Evolutionary conservation across 2,113 vertebrate genomes (phyloP).

Genomic region (Cavia aperea): DNA sequence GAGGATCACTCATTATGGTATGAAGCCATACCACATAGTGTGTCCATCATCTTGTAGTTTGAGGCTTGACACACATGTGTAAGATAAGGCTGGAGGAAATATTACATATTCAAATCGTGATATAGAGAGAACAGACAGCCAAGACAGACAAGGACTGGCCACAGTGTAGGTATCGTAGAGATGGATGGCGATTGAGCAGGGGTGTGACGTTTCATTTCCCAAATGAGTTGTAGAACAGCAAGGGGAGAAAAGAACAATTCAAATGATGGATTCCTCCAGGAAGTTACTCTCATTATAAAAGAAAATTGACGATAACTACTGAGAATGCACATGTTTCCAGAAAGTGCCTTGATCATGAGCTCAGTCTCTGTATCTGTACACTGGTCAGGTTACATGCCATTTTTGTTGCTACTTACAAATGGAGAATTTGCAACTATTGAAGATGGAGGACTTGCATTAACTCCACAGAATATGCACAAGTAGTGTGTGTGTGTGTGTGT

Average conservation of each 20-base stretch:
- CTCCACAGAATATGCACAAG: too few relatives aligned
- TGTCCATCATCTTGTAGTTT: accelerated
- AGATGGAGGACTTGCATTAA: not conserved
- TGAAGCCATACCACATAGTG: not conserved
- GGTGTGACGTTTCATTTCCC: not conserved
- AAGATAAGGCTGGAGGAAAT: not conserved
- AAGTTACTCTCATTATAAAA: not conserved
- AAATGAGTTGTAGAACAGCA: not conserved
- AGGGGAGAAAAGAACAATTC: not conserved
- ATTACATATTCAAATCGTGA: not conserved
- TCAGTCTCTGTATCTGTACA: not conserved
- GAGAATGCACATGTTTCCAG: not conserved
- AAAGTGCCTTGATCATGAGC: not conserved
- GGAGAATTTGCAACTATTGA: not conserved
- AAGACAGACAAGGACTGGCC: not conserved
- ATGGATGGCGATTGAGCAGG: not conserved
- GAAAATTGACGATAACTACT: not conserved
- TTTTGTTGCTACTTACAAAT: not conserved
- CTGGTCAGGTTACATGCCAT: not conserved
- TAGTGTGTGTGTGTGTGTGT: not conserved
- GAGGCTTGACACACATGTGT: not conserved
- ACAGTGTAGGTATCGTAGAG: not conserved
- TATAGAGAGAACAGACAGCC: not conserved
- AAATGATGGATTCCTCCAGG: not conserved
- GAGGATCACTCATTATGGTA: not conserved